Evolutionary conservation across 2,888 invertebrate genomes (phyloP), one percentile per base, ranked within the genome.

Genomic region (Tenodera sinensis): DNA sequence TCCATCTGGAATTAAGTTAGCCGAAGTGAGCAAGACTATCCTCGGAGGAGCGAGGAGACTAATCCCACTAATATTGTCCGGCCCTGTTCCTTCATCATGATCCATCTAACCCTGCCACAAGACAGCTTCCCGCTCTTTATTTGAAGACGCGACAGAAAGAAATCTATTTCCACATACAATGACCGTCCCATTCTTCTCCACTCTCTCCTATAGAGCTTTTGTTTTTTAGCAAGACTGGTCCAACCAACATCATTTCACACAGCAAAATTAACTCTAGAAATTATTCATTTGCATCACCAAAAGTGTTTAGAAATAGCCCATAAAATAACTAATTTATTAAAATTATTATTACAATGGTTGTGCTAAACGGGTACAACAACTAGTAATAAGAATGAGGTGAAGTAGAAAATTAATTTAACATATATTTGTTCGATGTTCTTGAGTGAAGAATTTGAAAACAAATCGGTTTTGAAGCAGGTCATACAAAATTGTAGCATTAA

Each of bases 1-100:
- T 71, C 86, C 30, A 86, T 86, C 86, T 27, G 27, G 87, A 87
- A 87, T 87, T 87, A 87, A 87, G 82, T 87, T 87, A 82, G 85
- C 71, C 85, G 28, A 42, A 85, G 85, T 85, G 85, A 85, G 85
- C 54, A 85, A 27, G 28, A 54, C 28, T 85, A 85, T 71, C 47
- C 28, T 71, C 86, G 15, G 28, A 28, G 42, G 85, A 86, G 71
- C 82, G 27, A 86, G 28, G 71, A 30, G 88, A 34, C 81, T 83
- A 88, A 88, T 88, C 88, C 88, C 71, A 84, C 81, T 88, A 88
- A 88, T 88, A 88, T 88, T 88, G 88, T 82, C 85, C 83, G 81
- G 28, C 82, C 28, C 87, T 83, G 87, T n/a, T 71, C 81, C 88
- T 88, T 71, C 85, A 88, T 88, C 88, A 88, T 88, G 88, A 88